Percentiles rank a stretch among this genome's conserved stretches.
These are phyloP conservation scores for Ctenomys sociabilis DNA, from an alignment of 2,113 vertebrate genomes.

Conservation along the genomic window DNA sequence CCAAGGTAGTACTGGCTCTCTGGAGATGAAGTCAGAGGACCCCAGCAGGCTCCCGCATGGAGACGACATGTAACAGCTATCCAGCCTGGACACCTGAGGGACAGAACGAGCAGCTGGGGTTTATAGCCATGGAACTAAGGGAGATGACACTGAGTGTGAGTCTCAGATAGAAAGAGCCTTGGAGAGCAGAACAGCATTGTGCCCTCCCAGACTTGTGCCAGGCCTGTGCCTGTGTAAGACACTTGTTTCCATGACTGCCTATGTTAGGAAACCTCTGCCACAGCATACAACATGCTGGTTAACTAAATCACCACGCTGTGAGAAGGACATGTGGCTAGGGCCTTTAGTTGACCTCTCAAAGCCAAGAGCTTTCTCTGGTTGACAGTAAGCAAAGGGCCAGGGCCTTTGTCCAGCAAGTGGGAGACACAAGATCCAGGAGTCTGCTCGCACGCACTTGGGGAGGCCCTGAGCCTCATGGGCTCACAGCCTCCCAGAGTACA, in stretches of 20 bases:
- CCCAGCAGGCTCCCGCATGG: neutral
- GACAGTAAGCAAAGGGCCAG: neutral
- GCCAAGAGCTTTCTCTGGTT: neutral
- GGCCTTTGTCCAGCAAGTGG: neutral
- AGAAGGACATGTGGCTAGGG: neutral
- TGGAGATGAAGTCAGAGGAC: neutral
- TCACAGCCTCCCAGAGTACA: neutral
- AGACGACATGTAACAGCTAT: neutral
- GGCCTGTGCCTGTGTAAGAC: accelerated
- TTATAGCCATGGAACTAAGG: neutral
- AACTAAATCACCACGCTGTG: neutral
- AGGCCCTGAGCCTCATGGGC: neutral
- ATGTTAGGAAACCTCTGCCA: neutral
- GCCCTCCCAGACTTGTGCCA: neutral
- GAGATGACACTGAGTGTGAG: neutral
- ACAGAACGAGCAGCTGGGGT: neutral
- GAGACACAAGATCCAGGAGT: neutral
- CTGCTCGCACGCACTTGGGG: neutral
- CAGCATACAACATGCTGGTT: neutral
- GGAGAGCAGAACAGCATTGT: neutral
- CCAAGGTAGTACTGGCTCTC: neutral
- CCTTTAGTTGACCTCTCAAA: neutral
- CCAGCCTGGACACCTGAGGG: neutral
- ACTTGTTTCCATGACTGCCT: neutral
- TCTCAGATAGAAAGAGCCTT: neutral